phyloP scores from a whole-genome alignment of 2,113 vertebrate genomes.

The Carlito syrichta region DNA sequence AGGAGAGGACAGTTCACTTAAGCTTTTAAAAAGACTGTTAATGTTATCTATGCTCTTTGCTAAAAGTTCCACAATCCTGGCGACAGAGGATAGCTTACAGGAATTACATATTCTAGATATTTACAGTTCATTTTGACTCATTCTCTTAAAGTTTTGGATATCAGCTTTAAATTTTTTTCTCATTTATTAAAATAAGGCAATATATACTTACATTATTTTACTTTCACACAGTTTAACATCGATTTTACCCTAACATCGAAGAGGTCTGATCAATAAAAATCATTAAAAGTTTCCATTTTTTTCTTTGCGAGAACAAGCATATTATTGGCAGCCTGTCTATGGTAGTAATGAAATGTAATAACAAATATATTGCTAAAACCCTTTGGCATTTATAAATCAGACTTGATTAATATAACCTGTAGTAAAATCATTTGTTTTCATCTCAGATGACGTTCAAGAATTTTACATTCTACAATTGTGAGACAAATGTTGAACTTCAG shows the following conservation, averaged over 20 bases:
- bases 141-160: slow-evolving; percentile 7
- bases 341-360: neutral
- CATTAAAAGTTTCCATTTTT: neutral
- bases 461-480: slow-evolving; percentile 1
- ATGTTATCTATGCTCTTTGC: neutral
- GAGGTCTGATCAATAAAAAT: neutral
- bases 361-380: neutral
- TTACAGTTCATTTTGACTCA: neutral
- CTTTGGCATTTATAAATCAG: neutral
- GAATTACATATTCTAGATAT: neutral
- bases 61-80: neutral
- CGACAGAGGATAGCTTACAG: neutral
- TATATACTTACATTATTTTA: neutral
- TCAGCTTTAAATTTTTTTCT: neutral
- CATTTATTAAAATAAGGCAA: neutral
- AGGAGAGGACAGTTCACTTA: neutral
- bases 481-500: neutral
- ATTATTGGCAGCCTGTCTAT: neutral
- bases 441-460: neutral
- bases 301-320: neutral
- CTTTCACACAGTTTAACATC: neutral
- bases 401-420: neutral
- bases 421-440: neutral
- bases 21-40: neutral
- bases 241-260: neutral